Evolutionary conservation across 2,797 vertebrate genomes (phyloP).

Genomic region (Parauchenoglanis ngamensis): DNA sequence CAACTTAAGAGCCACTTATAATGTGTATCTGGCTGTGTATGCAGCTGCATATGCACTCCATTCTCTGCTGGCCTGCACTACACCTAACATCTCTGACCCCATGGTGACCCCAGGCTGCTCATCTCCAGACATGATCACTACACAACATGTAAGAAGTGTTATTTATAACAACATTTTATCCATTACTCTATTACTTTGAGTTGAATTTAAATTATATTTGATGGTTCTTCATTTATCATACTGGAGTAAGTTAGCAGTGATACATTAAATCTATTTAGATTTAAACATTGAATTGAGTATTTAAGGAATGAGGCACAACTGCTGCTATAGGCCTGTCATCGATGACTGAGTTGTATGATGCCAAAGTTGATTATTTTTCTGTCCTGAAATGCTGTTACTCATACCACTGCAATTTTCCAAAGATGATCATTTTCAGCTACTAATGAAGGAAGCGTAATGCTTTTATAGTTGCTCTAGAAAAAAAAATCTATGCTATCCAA

Average conservation of each 20-base stretch:
- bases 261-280: background rate
- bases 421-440: background rate
- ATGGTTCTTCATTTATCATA: background rate
- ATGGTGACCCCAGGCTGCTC: slow-evolving; percentile 55
- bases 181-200: background rate
- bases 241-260: background rate
- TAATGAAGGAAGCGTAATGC: background rate
- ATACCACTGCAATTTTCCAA: background rate
- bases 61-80: slow-evolving; percentile 65
- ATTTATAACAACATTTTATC: background rate
- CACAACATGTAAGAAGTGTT: slow-evolving; percentile 61
- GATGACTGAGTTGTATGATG: background rate
- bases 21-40: slow-evolving; percentile 75
- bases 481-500: background rate
- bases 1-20: slow-evolving; percentile 70
- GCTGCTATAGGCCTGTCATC: background rate
- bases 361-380: background rate
- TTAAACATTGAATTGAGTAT: background rate
- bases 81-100: slow-evolving; percentile 32
- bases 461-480: background rate
- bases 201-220: background rate
- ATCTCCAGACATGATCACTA: slow-evolving; percentile 50
- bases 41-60: slow-evolving; percentile 73
- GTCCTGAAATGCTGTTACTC: background rate
- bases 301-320: background rate